A percentile compares a stretch with the other conserved stretches of the same genome.
phyloP scores from a whole-genome alignment of 2,888 invertebrate species.

The Gisinianus flammeolus region DNA sequence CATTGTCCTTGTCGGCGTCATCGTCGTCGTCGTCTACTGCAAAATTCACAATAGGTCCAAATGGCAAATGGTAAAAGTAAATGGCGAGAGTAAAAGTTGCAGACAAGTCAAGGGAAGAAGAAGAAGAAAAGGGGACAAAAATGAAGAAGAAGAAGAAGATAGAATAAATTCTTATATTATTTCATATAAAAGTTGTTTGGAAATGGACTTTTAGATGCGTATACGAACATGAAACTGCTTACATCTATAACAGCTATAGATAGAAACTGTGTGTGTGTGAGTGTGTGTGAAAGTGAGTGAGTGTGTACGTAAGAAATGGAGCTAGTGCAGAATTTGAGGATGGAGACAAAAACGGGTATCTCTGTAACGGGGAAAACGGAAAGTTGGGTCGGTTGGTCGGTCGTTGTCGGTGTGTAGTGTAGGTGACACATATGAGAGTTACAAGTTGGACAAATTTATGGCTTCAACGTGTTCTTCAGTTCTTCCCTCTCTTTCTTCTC shows the following conservation, averaged over 20 bases:
- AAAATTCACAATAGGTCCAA: not conserved
- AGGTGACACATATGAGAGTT: slow-evolving; percentile 44
- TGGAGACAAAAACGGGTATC: slow-evolving; percentile 19
- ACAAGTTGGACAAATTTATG: slow-evolving; percentile 46
- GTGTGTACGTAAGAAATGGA: not conserved
- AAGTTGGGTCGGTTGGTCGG: slow-evolving; percentile 29
- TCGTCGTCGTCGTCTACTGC: not conserved
- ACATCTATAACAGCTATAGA: not conserved
- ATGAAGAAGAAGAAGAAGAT: not conserved
- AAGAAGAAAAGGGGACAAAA: not conserved
- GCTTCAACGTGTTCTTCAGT: slow-evolving; percentile 43
- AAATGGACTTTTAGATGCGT: not conserved
- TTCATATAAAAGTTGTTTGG: slow-evolving; percentile 3
- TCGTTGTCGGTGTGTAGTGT: slow-evolving; percentile 22
- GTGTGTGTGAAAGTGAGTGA: not conserved
- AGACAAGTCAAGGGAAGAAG: not conserved
- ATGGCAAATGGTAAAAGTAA: not conserved
- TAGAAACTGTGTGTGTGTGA: not conserved
- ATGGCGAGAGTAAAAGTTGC: slow-evolving; percentile 13
- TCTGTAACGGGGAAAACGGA: slow-evolving; percentile 23
- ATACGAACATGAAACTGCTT: too few species aligned
- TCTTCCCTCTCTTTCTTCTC: too few species aligned
- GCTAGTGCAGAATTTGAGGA: not conserved
- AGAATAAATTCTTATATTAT: slow-evolving; percentile 14
- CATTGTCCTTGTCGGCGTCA: not conserved